Conservation (phyloP, 2,113 vertebrate species). For the Capra hircus region DNA sequence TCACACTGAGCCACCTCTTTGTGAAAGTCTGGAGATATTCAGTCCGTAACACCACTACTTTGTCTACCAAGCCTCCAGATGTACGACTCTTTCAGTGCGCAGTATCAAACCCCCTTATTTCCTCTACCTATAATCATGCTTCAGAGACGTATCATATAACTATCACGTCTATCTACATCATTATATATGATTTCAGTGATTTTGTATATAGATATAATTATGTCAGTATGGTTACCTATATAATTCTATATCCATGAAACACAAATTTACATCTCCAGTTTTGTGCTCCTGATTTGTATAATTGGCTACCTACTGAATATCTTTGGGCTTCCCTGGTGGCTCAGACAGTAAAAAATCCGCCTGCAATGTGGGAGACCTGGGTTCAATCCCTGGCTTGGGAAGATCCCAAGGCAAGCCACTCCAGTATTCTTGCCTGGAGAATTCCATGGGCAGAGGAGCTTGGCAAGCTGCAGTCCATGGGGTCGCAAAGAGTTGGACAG, state of each 20-base stretch:
- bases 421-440: not conserved
- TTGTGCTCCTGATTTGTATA: not conserved
- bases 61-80: not conserved
- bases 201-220: not conserved
- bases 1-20: not conserved
- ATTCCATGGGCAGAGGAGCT: not conserved
- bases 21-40: not conserved
- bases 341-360: not conserved
- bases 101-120: not conserved
- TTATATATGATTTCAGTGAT: not conserved
- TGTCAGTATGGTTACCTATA: not conserved
- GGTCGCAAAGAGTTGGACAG: fast-evolving
- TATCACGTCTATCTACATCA: not conserved
- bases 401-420: not conserved
- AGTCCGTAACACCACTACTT: not conserved
- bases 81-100: not conserved
- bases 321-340: not conserved
- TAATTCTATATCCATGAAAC: not conserved
- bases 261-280: not conserved
- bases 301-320: not conserved
- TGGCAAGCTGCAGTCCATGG: not conserved
- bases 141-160: not conserved
- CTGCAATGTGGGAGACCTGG: not conserved
- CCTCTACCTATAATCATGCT: not conserved
- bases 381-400: not conserved